These are phyloP conservation scores for Calameuta idolon DNA, from an alignment of 2,888 invertebrate genomes.

Conservation along the genomic window DNA sequence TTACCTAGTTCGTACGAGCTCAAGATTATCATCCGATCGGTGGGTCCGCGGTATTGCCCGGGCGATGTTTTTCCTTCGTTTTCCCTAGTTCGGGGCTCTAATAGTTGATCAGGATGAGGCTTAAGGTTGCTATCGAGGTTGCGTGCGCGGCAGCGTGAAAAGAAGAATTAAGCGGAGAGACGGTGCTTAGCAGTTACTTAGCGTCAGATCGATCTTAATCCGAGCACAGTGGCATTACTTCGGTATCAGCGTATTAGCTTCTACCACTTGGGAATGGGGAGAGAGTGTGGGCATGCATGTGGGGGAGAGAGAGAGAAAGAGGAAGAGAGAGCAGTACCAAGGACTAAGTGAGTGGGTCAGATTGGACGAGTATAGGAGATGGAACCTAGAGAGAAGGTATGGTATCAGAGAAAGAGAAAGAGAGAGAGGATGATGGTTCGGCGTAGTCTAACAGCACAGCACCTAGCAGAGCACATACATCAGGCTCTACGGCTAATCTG, in stretches of 20 bases:
- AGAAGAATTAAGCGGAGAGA: slow-evolving; percentile 40
- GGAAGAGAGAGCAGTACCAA: slow-evolving; percentile 10
- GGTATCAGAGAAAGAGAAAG: neutral
- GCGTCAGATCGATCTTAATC: slow-evolving; percentile 59
- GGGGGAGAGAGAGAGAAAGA: slow-evolving; percentile 17
- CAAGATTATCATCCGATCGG: neutral
- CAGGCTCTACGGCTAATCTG: slow-evolving; percentile 65
- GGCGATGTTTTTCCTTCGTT: neutral
- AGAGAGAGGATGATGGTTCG: slow-evolving; percentile 25
- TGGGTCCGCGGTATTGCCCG: neutral
- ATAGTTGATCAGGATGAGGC: neutral
- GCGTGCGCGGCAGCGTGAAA: slow-evolving; percentile 36
- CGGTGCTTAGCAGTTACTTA: slow-evolving; percentile 51
- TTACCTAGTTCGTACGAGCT: neutral
- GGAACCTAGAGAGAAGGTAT: neutral
- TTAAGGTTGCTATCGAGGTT: slow-evolving; percentile 20
- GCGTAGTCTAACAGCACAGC: neutral
- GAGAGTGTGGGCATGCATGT: slow-evolving; percentile 20
- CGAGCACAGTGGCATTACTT: slow-evolving; percentile 50
- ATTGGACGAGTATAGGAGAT: neutral
- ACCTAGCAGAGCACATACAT: slow-evolving; percentile 57
- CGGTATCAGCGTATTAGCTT: slow-evolving; percentile 48
- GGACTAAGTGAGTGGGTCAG: neutral
- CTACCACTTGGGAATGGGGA: slow-evolving; percentile 28
- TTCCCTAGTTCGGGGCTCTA: neutral